These are phyloP conservation scores for Eulemur mongoz DNA, from an alignment of 2,797 vertebrate species.

Conservation along the genomic window DNA sequence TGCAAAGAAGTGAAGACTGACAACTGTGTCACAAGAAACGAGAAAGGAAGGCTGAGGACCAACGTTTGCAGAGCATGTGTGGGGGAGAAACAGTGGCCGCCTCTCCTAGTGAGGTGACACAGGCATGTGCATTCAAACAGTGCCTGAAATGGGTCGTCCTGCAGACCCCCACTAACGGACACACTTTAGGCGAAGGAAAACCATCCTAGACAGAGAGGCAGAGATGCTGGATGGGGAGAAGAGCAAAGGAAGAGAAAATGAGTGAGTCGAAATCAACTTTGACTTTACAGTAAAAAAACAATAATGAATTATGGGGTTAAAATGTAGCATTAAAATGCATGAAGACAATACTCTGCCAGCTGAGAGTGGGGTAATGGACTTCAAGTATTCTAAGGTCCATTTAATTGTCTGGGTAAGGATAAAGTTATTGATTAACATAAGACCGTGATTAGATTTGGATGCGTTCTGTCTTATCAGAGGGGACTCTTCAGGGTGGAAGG, in stretches of 20 bases:
- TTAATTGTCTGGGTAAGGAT: background rate
- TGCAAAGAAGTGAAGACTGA: background rate
- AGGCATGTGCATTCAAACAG: too few species aligned
- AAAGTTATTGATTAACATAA: too few species aligned
- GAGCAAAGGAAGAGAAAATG: background rate
- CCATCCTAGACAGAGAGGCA: background rate
- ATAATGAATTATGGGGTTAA: background rate
- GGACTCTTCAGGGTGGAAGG: background rate
- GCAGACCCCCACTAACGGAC: too few species aligned
- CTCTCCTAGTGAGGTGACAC: fast-evolving
- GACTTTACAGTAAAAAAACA: background rate
- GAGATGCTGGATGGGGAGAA: background rate
- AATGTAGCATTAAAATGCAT: background rate
- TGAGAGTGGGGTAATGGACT: background rate
- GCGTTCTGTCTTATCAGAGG: too few species aligned
- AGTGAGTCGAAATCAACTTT: background rate
- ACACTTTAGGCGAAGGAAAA: background rate
- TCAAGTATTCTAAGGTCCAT: background rate
- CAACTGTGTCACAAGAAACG: background rate
- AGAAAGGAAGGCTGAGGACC: too few species aligned
- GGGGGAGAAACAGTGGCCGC: fast-evolving
- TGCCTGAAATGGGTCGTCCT: background rate
- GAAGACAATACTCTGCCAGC: background rate
- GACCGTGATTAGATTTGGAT: too few species aligned
- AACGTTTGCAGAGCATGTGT: fast-evolving